Conservation (phyloP, 2,888 invertebrate species). For the Spicauda simplicius region DNA sequence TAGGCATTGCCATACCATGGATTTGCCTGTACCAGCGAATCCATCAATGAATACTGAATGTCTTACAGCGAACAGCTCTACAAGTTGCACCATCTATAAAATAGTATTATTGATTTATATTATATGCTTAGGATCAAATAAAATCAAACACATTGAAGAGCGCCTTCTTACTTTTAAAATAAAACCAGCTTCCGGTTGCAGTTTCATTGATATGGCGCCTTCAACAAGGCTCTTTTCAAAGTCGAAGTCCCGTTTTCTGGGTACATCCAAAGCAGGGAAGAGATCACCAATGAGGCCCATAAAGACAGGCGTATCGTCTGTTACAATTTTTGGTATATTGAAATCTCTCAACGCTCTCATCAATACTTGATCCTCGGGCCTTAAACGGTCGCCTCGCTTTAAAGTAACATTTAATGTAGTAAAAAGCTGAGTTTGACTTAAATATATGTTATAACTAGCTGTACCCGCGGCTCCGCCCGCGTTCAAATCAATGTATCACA, state of each 20-base stretch:
- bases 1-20: conserved; percentile 96
- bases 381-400: conserved; percentile 95
- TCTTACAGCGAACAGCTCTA: conserved; percentile 96
- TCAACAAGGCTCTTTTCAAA: conserved; percentile 92
- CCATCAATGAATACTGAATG: conserved; percentile 98
- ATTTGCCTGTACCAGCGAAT: conserved; percentile 97
- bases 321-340: conserved; percentile 97
- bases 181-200: conserved; percentile 96
- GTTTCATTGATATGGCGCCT: conserved; percentile 91
- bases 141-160: neutral
- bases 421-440: too few relatives aligned
- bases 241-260: conserved; percentile 95
- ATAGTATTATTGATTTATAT: neutral
- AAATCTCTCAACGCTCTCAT: conserved; percentile 98
- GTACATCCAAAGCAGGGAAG: conserved; percentile 98
- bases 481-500: too few relatives aligned
- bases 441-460: too few relatives aligned
- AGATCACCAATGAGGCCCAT: conserved; percentile 98
- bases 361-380: conserved; percentile 98
- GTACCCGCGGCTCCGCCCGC: too few relatives aligned
- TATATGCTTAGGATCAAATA: neutral
- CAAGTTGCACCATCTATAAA: conserved; percentile 93
- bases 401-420: neutral
- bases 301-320: conserved; percentile 97
- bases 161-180: conserved; percentile 87